A percentile compares a stretch with the other conserved stretches of the same genome.
These are phyloP conservation scores for Cyrtorhinus lividipennis DNA, from an alignment of 1,140 invertebrate genomes.

Conservation along the genomic window DNA sequence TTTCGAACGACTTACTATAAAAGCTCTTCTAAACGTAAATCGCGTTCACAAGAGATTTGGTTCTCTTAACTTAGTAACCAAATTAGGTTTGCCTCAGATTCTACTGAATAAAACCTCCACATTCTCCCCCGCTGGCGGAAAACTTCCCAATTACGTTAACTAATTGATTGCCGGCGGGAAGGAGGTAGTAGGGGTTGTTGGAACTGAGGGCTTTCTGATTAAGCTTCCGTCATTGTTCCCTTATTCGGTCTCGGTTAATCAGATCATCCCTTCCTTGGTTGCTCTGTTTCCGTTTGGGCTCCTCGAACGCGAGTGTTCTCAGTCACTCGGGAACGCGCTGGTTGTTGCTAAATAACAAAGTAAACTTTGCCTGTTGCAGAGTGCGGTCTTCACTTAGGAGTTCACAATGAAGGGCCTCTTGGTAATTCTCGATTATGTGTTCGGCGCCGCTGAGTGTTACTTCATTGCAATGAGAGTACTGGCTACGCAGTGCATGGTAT, in stretches of 20 bases:
- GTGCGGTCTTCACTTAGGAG: too few relatives aligned
- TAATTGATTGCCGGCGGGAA: background rate
- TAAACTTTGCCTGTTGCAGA: background rate
- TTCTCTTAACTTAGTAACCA: background rate
- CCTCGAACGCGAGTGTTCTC: too few relatives aligned
- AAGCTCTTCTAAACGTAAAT: too few relatives aligned
- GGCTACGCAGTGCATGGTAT: too few relatives aligned
- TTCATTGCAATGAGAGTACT: too few relatives aligned
- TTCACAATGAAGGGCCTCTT: too few relatives aligned
- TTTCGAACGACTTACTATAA: too few relatives aligned
- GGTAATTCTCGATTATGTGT: too few relatives aligned
- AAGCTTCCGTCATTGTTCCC: background rate
- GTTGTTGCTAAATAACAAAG: background rate
- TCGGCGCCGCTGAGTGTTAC: too few relatives aligned
- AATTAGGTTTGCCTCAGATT: background rate
- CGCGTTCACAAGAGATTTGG: too few relatives aligned
- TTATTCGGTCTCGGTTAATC: background rate
- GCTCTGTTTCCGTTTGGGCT: too few relatives aligned
- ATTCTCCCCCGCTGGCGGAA: background rate
- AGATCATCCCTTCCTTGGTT: conserved; percentile 4
- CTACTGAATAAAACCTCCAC: background rate
- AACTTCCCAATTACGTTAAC: background rate
- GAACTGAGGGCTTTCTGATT: background rate
- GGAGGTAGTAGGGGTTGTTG: background rate
- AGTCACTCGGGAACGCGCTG: background rate